phyloP scores from a whole-genome alignment of 2,797 vertebrate genomes.

The Melanogrammus aeglefinus region DNA sequence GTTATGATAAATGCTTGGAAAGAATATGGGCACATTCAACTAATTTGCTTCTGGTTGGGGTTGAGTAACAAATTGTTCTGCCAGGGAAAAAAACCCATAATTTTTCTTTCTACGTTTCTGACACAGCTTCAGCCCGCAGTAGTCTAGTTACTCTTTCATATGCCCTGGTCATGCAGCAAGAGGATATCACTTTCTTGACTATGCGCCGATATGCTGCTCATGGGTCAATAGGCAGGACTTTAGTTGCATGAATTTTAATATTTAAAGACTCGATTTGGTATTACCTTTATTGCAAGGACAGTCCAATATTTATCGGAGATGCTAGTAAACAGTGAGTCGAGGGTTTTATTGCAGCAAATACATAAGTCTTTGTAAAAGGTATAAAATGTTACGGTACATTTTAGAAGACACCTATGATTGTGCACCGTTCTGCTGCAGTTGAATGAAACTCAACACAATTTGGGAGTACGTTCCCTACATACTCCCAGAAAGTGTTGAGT shows the following conservation, averaged over 20 bases:
- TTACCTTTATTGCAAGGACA: background rate
- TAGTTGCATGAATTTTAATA: too few species aligned
- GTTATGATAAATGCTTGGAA: background rate
- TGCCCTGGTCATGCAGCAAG: background rate
- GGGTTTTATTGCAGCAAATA: background rate
- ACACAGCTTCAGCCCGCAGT: background rate
- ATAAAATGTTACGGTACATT: too few species aligned
- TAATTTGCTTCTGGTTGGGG: background rate
- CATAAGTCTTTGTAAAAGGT: too few species aligned
- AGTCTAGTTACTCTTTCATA: background rate
- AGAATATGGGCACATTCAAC: background rate
- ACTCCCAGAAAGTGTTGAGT: constrained; percentile 1
- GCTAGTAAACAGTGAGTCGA: background rate
- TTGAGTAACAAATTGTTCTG: background rate
- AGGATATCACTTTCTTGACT: background rate
- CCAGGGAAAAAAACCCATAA: background rate
- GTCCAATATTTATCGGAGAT: background rate
- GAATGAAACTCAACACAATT: too few species aligned
- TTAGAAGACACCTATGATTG: background rate
- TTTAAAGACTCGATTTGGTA: too few species aligned
- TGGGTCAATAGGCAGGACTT: background rate
- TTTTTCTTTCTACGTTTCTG: background rate
- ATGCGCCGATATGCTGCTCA: background rate
- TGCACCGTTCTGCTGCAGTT: background rate
- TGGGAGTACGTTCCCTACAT: background rate